Evolutionary conservation across 2,888 invertebrate species (phyloP).

Genomic region (Reticulitermes lucifugus): DNA sequence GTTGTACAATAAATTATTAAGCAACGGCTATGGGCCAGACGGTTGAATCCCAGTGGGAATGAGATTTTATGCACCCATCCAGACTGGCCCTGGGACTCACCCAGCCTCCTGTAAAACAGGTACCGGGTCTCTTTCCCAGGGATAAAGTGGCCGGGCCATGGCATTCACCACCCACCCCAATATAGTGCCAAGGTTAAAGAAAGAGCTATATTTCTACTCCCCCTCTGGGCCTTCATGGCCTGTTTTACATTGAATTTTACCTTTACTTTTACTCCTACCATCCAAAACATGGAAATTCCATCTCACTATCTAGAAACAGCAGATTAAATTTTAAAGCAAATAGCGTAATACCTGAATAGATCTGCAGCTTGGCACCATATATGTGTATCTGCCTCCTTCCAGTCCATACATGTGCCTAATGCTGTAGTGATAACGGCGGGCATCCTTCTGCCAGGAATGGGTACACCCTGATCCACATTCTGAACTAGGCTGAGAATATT

Average conservation of each 20-base stretch:
- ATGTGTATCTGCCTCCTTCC: constrained; percentile 74
- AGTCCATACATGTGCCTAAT: constrained; percentile 80
- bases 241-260: too few species aligned
- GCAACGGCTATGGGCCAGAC: too few species aligned
- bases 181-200: not conserved
- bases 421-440: constrained; percentile 73
- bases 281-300: not conserved
- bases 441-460: constrained; percentile 74
- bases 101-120: too few species aligned
- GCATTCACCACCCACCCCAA: too few species aligned
- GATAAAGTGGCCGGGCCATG: too few species aligned
- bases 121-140: too few species aligned
- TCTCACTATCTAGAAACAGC: not conserved
- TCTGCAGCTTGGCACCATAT: constrained; percentile 71
- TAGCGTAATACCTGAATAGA: constrained; percentile 68
- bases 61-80: too few species aligned
- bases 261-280: not conserved
- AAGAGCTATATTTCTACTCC: not conserved
- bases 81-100: too few species aligned
- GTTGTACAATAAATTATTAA: too few species aligned
- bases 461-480: constrained; percentile 63
- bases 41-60: too few species aligned
- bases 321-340: not conserved
- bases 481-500: constrained; percentile 69
- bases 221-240: not conserved